Conservation (phyloP, 2,888 invertebrate genomes). For the Agriopis leucophaearia region DNA sequence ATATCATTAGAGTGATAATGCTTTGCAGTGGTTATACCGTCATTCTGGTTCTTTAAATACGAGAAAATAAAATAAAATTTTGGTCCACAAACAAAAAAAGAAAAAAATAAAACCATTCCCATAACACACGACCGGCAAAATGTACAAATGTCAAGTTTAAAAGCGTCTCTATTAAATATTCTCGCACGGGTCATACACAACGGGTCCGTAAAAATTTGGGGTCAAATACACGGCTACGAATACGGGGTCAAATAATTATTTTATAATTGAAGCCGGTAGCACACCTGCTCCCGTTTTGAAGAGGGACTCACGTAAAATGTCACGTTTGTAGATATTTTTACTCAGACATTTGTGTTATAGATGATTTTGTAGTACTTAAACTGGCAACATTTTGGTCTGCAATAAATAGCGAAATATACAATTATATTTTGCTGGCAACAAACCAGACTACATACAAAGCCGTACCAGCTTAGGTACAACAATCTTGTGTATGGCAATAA, state of each 20-base stretch:
- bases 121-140: conserved; percentile 9
- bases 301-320: conserved; percentile 37
- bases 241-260: conserved; percentile 53
- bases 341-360: conserved; percentile 2
- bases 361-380: not conserved
- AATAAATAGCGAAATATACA: too few species aligned
- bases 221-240: conserved; percentile 38
- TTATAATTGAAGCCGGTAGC: conserved; percentile 52
- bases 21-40: too few species aligned
- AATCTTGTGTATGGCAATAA: too few species aligned
- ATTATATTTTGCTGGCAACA: not conserved
- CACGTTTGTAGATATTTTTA: conserved; percentile 31
- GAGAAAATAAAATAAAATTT: too few species aligned
- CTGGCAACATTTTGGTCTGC: not conserved
- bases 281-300: conserved; percentile 55
- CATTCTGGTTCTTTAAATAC: too few species aligned
- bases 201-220: conserved; percentile 22
- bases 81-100: not conserved
- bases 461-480: too few species aligned
- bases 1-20: too few species aligned
- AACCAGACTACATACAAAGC: too few species aligned
- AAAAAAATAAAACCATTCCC: not conserved
- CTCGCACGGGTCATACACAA: conserved; percentile 22
- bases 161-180: conserved; percentile 27
- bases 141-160: conserved; percentile 24